These are phyloP conservation scores for Sinocyclocheilus anshuiensis DNA, from an alignment of 2,113 vertebrate species.

Conservation along the genomic window DNA sequence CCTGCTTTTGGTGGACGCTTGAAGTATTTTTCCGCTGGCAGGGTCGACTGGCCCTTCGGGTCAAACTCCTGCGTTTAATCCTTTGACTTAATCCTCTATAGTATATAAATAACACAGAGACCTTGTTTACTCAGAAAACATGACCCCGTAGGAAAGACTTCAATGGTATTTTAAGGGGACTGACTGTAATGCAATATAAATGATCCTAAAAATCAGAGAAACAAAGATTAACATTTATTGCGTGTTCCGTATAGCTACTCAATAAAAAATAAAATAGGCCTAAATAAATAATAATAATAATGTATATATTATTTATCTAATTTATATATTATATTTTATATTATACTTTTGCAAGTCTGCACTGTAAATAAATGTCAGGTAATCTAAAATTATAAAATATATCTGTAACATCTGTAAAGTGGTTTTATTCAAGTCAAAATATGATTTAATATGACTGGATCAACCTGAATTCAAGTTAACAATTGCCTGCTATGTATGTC, in stretches of 20 bases:
- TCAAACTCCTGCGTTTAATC: constrained; percentile 80
- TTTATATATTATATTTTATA: too few relatives aligned
- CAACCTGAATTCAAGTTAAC: too few relatives aligned
- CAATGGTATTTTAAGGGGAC: constrained; percentile 73
- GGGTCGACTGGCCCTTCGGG: constrained; percentile 76
- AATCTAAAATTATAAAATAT: not conserved
- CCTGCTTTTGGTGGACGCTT: constrained; percentile 77
- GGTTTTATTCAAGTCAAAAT: not conserved
- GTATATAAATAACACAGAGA: constrained; percentile 79
- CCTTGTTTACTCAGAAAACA: constrained; percentile 85
- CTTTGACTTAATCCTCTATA: constrained; percentile 84
- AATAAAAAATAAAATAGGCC: too few relatives aligned
- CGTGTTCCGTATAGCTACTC: not conserved
- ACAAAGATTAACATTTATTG: constrained; percentile 45
- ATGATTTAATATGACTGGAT: too few relatives aligned
- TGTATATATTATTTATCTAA: too few relatives aligned
- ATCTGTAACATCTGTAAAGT: not conserved
- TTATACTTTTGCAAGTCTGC: too few relatives aligned
- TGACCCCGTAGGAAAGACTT: constrained; percentile 42
- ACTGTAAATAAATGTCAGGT: too few relatives aligned
- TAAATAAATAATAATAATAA: too few relatives aligned
- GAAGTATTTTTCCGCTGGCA: constrained; percentile 78
- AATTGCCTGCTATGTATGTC: too few relatives aligned
- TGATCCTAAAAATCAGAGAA: constrained; percentile 28
- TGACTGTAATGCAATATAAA: constrained; percentile 20